phyloP scores from a whole-genome alignment of 2,797 vertebrate genomes.

The Lagocephalus sceleratus region DNA sequence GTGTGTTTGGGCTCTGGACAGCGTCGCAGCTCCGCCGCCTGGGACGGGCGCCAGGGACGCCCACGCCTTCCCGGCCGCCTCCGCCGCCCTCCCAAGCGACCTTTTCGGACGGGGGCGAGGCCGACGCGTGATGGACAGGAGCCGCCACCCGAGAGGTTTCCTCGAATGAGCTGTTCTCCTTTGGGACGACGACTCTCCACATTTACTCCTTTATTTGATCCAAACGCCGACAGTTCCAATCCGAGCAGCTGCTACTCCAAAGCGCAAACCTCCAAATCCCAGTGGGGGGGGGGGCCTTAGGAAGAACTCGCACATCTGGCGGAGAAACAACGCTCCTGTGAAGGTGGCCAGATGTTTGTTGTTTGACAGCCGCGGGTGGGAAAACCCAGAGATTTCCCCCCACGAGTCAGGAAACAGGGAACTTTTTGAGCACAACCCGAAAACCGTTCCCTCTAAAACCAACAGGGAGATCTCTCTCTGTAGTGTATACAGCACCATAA shows the following conservation, averaged over 20 bases:
- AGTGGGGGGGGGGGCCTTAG: too few relatives aligned
- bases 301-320: too few relatives aligned
- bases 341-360: too few relatives aligned
- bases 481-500: conserved; percentile 1
- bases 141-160: neutral
- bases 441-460: neutral
- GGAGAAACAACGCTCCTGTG: too few relatives aligned
- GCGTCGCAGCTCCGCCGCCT: conserved; percentile 35
- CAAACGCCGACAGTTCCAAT: too few relatives aligned
- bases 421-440: neutral
- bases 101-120: neutral
- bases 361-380: too few relatives aligned
- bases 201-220: too few relatives aligned
- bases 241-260: too few relatives aligned
- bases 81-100: conserved; percentile 26
- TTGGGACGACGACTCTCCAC: neutral
- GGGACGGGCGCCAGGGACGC: conserved; percentile 32
- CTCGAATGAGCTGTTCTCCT: conserved; percentile 3
- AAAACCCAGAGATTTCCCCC: too few relatives aligned
- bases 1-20: conserved; percentile 48
- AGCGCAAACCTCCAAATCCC: too few relatives aligned
- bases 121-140: conserved; percentile 10
- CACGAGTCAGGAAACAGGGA: neutral
- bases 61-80: conserved; percentile 29
- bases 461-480: neutral